Percentiles rank a stretch among this genome's conserved stretches.
Evolutionary conservation across 2,113 vertebrate species (phyloP).

Genomic region (Limnothrissa miodon): DNA sequence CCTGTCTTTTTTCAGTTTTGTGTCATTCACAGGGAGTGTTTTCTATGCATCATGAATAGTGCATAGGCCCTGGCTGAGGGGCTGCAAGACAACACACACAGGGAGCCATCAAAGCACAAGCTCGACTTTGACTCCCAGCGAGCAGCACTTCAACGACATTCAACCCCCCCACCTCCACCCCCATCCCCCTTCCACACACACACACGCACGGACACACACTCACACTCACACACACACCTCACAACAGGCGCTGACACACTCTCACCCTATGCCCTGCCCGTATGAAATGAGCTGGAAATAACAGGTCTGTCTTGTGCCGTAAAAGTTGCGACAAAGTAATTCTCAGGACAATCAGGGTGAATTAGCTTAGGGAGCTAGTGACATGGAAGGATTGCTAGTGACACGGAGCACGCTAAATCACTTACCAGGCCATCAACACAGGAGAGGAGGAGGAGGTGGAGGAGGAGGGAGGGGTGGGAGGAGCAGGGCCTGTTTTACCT

Average conservation of each 20-base stretch:
- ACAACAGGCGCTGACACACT: constrained; percentile 13
- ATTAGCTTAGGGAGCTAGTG: constrained; percentile 69
- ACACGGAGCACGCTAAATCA: constrained; percentile 67
- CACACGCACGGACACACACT: not conserved
- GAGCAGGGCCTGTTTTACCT: constrained; percentile 33
- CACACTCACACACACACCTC: not conserved
- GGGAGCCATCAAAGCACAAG: constrained; percentile 31
- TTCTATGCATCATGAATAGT: constrained; percentile 55
- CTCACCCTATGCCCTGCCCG: constrained; percentile 38
- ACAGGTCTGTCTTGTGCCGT: constrained; percentile 62
- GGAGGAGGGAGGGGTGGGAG: constrained; percentile 28
- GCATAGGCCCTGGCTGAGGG: constrained; percentile 51
- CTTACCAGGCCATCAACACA: constrained; percentile 41
- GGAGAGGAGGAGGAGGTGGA: not conserved
- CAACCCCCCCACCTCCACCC: constrained; percentile 40
- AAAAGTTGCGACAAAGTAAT: constrained; percentile 58
- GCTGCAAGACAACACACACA: constrained; percentile 51
- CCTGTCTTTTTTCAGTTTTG: constrained; percentile 46
- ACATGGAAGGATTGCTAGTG: constrained; percentile 71
- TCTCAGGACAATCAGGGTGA: constrained; percentile 61
- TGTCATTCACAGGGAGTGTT: constrained; percentile 47
- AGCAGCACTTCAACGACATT: constrained; percentile 39
- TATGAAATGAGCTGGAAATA: constrained; percentile 69
- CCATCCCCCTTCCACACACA: not conserved
- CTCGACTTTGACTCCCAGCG: constrained; percentile 59